These are phyloP conservation scores for Pediacus dermestoides DNA, from an alignment of 2,888 invertebrate genomes.

Conservation along the genomic window DNA sequence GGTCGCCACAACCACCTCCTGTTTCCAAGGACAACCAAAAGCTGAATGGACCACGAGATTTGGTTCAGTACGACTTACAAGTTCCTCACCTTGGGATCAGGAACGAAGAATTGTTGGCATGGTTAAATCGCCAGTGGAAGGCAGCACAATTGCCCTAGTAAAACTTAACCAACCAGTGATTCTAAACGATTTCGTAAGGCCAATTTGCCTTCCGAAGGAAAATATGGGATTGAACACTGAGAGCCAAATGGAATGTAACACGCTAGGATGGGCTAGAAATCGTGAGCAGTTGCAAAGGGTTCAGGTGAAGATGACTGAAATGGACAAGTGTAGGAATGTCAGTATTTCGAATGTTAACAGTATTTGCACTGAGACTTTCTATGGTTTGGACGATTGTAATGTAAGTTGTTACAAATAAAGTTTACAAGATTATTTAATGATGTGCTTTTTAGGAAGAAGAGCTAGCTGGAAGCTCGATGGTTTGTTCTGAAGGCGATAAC, in stretches of 20 bases:
- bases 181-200: conserved; percentile 79
- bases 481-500: conserved; percentile 69
- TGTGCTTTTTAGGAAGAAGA: conserved; percentile 71
- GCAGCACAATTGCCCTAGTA: conserved; percentile 77
- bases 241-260: conserved; percentile 72
- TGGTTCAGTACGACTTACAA: conserved; percentile 71
- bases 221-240: conserved; percentile 43
- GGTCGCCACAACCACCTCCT: conserved; percentile 83
- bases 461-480: conserved; percentile 82
- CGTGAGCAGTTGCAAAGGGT: conserved; percentile 78
- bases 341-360: conserved; percentile 81
- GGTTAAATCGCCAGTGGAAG: conserved; percentile 83
- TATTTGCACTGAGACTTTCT: conserved; percentile 76
- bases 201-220: conserved; percentile 72
- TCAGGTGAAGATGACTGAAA: conserved; percentile 70
- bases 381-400: conserved; percentile 77
- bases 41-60: conserved; percentile 83
- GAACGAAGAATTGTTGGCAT: conserved; percentile 79
- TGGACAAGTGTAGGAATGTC: conserved; percentile 81
- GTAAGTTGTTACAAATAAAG: conserved; percentile 55
- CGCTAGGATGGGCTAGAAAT: conserved; percentile 82
- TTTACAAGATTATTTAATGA: conserved; percentile 2
- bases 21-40: conserved; percentile 80
- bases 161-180: conserved; percentile 72
- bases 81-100: conserved; percentile 84